Percentiles rank a stretch among this genome's conserved stretches.
Conservation (phyloP, 2,797 vertebrate species). For the Argyrosomus regius region DNA sequence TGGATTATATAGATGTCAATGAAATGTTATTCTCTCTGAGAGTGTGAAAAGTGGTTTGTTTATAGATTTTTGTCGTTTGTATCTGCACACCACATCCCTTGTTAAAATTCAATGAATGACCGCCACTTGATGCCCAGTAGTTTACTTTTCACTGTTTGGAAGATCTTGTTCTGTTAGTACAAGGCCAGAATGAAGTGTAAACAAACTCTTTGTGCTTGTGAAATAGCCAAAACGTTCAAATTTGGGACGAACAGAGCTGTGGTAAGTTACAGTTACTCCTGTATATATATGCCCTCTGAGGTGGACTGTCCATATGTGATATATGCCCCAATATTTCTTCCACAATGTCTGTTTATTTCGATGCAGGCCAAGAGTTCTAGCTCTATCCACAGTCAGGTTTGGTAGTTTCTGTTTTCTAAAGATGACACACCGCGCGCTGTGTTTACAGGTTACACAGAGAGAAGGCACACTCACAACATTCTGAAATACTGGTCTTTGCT, state of each 20-base stretch:
- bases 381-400: background rate
- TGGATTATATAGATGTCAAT: background rate
- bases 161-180: constrained; percentile 2
- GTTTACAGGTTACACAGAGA: constrained; percentile 6
- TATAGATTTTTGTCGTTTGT: constrained; percentile 1
- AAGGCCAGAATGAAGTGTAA: background rate
- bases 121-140: background rate
- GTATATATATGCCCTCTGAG: background rate
- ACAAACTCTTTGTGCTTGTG: background rate
- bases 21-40: background rate
- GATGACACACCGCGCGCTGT: background rate
- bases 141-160: constrained; percentile 13
- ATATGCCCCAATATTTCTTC: background rate
- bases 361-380: constrained; percentile 1
- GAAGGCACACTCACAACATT: constrained; percentile 18
- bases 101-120: constrained; percentile 21
- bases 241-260: background rate
- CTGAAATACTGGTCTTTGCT: constrained; percentile 21
- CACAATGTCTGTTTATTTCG: background rate
- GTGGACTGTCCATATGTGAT: background rate
- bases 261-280: background rate
- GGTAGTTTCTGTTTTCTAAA: constrained; percentile 16
- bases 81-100: background rate
- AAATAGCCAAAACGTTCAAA: constrained; percentile 3
- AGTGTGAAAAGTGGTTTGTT: background rate